These are phyloP conservation scores for Chouioia cunea DNA, from an alignment of 2,888 invertebrate genomes.

Conservation along the genomic window DNA sequence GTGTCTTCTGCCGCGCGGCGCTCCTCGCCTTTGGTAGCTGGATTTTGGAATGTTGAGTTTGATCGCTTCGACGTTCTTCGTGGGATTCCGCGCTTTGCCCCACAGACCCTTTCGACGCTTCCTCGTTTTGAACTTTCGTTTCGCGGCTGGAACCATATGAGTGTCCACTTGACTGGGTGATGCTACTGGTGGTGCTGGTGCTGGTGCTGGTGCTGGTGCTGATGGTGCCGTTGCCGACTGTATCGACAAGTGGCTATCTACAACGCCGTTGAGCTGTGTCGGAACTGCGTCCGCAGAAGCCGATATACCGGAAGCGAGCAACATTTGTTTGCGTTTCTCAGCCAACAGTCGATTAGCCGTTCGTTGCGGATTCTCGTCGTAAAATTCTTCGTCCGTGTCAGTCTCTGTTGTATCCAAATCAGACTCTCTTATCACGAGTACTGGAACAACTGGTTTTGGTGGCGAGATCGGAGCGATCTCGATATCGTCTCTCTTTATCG, in stretches of 20 bases:
- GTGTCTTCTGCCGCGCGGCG: conserved; percentile 45
- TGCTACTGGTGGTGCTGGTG: conserved; percentile 56
- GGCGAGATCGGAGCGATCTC: conserved; percentile 59
- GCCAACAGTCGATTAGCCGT: conserved; percentile 80
- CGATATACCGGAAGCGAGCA: conserved; percentile 75
- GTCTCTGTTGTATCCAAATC: conserved; percentile 89
- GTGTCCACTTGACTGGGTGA: conserved; percentile 44
- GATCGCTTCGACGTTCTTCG: conserved; percentile 70
- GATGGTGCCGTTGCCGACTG: conserved; percentile 53
- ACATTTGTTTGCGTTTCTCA: conserved; percentile 79
- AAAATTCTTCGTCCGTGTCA: conserved; percentile 90
- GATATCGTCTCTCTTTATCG: conserved; percentile 24
- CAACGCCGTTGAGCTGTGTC: conserved; percentile 60
- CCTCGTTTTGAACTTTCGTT: conserved; percentile 72
- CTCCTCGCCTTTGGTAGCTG: conserved; percentile 61
- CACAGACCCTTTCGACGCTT: conserved; percentile 72
- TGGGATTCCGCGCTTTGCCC: conserved; percentile 58
- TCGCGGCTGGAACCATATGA: conserved; percentile 19
- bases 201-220: conserved; percentile 52
- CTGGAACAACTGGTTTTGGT: conserved; percentile 59
- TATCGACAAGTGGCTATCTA: not conserved
- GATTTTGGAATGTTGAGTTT: conserved; percentile 75
- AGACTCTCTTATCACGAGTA: conserved; percentile 79
- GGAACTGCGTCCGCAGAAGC: conserved; percentile 55
- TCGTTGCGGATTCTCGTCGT: conserved; percentile 85